A percentile compares a stretch with the other conserved stretches of the same genome.
These are phyloP conservation scores for Gila robusta DNA, from an alignment of 2,797 vertebrate species.

Conservation along the genomic window DNA sequence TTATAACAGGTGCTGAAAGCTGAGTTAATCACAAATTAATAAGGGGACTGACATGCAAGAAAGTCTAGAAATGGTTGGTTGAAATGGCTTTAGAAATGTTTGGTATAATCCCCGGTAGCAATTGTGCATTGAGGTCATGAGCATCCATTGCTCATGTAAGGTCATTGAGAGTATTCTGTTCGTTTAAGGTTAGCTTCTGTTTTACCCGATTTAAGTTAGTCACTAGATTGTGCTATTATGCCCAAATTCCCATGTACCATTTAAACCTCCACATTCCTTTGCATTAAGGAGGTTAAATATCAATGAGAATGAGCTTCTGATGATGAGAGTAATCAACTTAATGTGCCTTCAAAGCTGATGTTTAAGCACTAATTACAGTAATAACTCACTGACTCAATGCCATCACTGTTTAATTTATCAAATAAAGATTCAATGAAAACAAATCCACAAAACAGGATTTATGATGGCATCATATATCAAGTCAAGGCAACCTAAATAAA, in stretches of 20 bases:
- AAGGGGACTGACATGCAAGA: neutral
- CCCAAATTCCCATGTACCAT: neutral
- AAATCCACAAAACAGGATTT: neutral
- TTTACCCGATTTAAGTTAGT: neutral
- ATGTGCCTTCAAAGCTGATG: constrained; percentile 10
- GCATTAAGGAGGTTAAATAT: constrained; percentile 15
- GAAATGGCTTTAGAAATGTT: neutral
- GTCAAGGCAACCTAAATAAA: neutral
- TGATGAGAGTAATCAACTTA: constrained; percentile 8
- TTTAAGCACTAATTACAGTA: neutral
- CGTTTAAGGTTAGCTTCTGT: neutral
- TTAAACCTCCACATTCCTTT: constrained; percentile 13
- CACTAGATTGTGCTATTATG: neutral
- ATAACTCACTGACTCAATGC: neutral
- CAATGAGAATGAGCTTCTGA: constrained; percentile 24
- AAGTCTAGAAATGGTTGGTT: neutral
- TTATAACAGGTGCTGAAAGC: neutral
- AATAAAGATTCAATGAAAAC: neutral
- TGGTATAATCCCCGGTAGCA: neutral
- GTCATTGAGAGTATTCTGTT: neutral
- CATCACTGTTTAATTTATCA: neutral
- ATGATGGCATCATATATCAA: neutral
- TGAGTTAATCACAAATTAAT: neutral
- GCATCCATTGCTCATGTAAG: neutral
- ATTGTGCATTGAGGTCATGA: neutral